phyloP scores from a whole-genome alignment of 2,113 vertebrate genomes.

The Pithys albifrons region DNA sequence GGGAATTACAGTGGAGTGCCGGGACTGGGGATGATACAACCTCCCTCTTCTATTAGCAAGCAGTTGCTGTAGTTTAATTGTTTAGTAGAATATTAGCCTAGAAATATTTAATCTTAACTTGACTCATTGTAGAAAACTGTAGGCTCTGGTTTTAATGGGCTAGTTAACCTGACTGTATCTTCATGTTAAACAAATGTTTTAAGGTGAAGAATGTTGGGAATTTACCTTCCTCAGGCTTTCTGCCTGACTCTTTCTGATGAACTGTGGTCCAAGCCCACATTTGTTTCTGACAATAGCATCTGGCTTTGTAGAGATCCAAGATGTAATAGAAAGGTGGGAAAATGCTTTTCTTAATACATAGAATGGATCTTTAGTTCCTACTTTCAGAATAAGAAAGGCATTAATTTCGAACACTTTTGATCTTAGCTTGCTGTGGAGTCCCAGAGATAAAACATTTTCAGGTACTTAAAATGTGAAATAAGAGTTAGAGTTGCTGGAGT shows the following conservation, averaged over 20 bases:
- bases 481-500: neutral
- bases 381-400: neutral
- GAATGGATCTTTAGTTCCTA: neutral
- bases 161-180: neutral
- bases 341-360: neutral
- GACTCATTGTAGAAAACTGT: neutral
- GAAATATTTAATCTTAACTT: neutral
- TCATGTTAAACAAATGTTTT: neutral
- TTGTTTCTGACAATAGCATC: neutral
- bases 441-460: neutral
- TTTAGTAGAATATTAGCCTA: neutral
- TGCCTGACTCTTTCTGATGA: neutral
- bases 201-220: neutral
- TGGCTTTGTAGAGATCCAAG: neutral
- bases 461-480: neutral
- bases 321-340: too few species aligned
- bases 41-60: neutral
- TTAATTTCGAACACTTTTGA: neutral
- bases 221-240: neutral
- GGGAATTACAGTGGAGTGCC: neutral
- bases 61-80: neutral
- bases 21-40: neutral
- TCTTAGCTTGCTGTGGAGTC: neutral
- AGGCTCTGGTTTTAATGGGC: neutral
- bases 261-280: too few species aligned